Evolutionary conservation across 2,113 vertebrate genomes (phyloP).

Genomic region (Spermophilus dauricus): DNA sequence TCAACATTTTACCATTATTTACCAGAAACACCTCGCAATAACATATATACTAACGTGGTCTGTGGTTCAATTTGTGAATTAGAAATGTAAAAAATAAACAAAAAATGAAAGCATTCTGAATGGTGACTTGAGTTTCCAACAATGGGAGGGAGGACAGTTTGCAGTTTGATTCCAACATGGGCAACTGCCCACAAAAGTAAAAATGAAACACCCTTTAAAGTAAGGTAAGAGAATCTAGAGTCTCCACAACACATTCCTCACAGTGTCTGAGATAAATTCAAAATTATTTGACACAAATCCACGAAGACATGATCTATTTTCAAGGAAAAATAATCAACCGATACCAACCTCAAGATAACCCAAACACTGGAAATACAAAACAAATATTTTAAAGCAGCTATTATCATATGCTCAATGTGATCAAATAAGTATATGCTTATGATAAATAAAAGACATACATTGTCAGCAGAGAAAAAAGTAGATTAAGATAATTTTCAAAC

Average conservation of each 20-base stretch:
- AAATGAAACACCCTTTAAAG: not conserved
- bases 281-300: not conserved
- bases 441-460: not conserved
- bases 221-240: not conserved
- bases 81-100: not conserved
- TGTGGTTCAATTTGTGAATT: not conserved
- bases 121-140: not conserved
- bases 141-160: not conserved
- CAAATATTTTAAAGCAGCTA: conserved; percentile 20
- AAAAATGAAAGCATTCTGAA: not conserved
- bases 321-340: not conserved
- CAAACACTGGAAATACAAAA: not conserved
- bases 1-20: not conserved
- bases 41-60: not conserved
- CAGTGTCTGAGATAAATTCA: not conserved
- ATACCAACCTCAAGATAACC: not conserved
- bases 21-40: not conserved
- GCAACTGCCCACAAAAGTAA: not conserved
- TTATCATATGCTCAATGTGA: not conserved
- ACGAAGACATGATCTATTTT: conserved; percentile 43
- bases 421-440: not conserved
- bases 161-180: not conserved
- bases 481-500: not conserved
- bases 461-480: not conserved
- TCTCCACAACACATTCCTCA: not conserved